phyloP scores from a whole-genome alignment of 1,140 invertebrate species.

The Drosophila funebris region DNA sequence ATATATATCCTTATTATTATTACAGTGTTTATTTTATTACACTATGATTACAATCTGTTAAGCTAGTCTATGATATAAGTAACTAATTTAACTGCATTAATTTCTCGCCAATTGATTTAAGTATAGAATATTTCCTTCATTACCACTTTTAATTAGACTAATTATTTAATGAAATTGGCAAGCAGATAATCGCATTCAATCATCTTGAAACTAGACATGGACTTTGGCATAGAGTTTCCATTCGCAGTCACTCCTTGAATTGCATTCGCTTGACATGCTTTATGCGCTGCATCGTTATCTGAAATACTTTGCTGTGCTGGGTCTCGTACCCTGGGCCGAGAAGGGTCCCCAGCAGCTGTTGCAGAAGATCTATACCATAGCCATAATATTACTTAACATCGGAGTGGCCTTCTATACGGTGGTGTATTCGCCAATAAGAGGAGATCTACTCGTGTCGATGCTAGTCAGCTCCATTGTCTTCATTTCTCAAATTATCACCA shows the following conservation, averaged over 20 bases:
- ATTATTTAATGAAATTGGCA: constrained; percentile 28
- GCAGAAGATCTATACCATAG: constrained; percentile 44
- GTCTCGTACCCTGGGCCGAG: constrained; percentile 56
- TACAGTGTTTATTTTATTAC: no score
- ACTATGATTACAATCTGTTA: no score
- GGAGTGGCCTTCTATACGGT: constrained; percentile 1
- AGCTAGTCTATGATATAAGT: no score
- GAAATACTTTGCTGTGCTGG: constrained; percentile 60
- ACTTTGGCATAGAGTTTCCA: background rate
- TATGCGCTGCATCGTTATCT: constrained; percentile 50
- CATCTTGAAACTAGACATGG: background rate
- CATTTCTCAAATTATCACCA: constrained; percentile 43
- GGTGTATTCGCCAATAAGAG: background rate
- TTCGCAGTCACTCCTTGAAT: constrained; percentile 1
- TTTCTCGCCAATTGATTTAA: background rate
- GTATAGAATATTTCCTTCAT: background rate
- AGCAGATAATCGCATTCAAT: background rate
- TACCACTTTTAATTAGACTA: constrained; percentile 13
- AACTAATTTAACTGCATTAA: no score
- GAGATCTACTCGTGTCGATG: constrained; percentile 32
- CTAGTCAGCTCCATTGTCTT: constrained; percentile 62
- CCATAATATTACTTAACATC: constrained; percentile 32
- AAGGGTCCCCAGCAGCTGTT: constrained; percentile 1
- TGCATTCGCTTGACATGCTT: constrained; percentile 37
- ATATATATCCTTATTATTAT: no score